Base-by-base conservation (phyloP, 2,113 vertebrate species). In the Ia io region DNA sequence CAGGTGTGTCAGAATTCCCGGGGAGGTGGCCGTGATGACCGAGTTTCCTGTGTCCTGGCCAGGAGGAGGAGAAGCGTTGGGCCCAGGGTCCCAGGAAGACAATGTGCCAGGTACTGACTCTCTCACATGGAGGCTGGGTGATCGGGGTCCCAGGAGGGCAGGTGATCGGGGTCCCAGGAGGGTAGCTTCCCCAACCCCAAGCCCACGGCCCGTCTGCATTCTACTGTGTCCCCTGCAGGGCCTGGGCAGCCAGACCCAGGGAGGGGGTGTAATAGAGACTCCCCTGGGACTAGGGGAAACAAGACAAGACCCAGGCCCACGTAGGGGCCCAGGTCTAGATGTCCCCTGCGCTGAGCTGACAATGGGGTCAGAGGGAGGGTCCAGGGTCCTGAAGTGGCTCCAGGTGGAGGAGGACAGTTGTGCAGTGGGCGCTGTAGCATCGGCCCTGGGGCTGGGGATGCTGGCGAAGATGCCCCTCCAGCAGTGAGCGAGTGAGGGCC, bases 1-100 rank as follows among this genome's bases (percentile, higher is more conserved):
- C 17, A 56, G 18, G 25, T 0, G 6, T 12, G 59, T 30, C 0
- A 0, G 77, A 32, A 4, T 32, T 30, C 25, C 20, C 6, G 53
- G 28, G 35, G 5, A 8, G 69, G 53, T 2, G 42, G 17, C 1
- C 0, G 32, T 18, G 84, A 40, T 9, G 25, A 12, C n/a, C 2
- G 8, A 11, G 22, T 20, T 37, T 63, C 78, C 51, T 7, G 1
- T 14, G 78, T 23, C 69, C 51, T 16, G 11, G 40, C 23, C 17
- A 12, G 16, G 28, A 47, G 7, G 32, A 23, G 32, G 53, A 9
- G 12, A 28, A 82, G 40, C 23, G 0, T 16, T 11, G 23, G 35
- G 69, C 28, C 37, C 10, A 40, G 65, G 35, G 22, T 47, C 32
- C 51, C 10, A 3, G 65, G 5, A 47, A 1, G 10, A 5, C 47